Evolutionary conservation across 2,113 vertebrate species (phyloP).

Genomic region (Butorides virescens): DNA sequence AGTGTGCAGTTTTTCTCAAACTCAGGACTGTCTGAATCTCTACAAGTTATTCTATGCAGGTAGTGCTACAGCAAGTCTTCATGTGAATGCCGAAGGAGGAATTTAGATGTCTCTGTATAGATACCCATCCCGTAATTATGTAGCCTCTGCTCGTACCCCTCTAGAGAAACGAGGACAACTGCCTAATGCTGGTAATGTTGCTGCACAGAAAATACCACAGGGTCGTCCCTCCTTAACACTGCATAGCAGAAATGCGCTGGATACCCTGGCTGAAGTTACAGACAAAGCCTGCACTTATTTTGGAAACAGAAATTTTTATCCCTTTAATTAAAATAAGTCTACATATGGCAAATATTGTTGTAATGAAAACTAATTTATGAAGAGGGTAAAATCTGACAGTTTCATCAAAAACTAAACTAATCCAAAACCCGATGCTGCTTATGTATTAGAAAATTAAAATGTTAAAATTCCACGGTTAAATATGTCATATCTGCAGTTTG

Average conservation of each 20-base stretch:
- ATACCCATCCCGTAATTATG: neutral
- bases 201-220: neutral
- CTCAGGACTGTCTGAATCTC: neutral
- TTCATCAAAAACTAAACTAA: neutral
- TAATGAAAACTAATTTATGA: neutral
- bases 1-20: neutral
- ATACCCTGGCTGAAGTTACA: neutral
- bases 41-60: neutral
- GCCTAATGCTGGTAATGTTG: neutral
- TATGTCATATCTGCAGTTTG: neutral
- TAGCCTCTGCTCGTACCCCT: neutral
- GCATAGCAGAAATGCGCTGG: neutral
- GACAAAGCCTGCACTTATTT: neutral
- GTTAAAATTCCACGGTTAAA: neutral
- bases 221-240: neutral
- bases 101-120: neutral
- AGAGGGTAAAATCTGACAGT: neutral
- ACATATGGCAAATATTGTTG: neutral
- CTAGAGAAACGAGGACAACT: neutral
- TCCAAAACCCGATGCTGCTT: neutral
- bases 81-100: neutral
- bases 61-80: neutral
- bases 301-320: neutral
- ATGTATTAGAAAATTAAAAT: conserved; percentile 11
- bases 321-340: neutral